Percentiles rank a stretch among this genome's conserved stretches.
phyloP scores from a whole-genome alignment of 2,113 vertebrate genomes.

The Danionella cerebrum region DNA sequence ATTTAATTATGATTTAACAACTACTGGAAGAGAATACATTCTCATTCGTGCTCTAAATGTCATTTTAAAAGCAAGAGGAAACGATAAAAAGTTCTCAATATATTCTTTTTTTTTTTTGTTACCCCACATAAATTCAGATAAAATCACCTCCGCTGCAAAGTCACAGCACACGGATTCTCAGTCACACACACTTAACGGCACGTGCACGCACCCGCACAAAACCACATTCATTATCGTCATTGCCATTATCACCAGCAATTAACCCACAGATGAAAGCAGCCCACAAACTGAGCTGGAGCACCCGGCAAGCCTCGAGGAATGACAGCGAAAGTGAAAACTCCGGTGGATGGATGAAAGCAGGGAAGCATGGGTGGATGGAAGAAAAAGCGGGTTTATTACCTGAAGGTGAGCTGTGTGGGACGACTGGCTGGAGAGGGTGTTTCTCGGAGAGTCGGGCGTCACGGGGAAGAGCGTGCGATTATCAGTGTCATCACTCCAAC shows the following conservation, averaged over 20 bases:
- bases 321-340: constrained; percentile 5
- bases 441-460: constrained; percentile 47
- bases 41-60: too few species aligned
- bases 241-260: constrained; percentile 60
- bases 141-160: constrained; percentile 31
- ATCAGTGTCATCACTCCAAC: constrained; percentile 93
- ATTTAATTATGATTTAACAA: constrained; percentile 70
- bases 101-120: constrained; percentile 39
- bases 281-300: constrained; percentile 50
- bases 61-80: constrained; percentile 46
- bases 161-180: background rate
- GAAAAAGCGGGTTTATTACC: constrained; percentile 28
- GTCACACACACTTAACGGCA: constrained; percentile 18
- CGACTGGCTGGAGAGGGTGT: constrained; percentile 56
- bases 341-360: constrained; percentile 25
- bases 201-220: constrained; percentile 14
- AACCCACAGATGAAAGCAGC: constrained; percentile 63
- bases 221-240: constrained; percentile 44
- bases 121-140: constrained; percentile 20
- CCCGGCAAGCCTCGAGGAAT: background rate
- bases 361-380: constrained; percentile 37
- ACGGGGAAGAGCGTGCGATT: constrained; percentile 75
- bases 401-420: constrained; percentile 31
- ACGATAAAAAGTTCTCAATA: constrained; percentile 43
- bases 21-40: constrained; percentile 65